Evolutionary conservation across 2,797 vertebrate genomes (phyloP).

Genomic region (Rhyacichthys aspro): DNA sequence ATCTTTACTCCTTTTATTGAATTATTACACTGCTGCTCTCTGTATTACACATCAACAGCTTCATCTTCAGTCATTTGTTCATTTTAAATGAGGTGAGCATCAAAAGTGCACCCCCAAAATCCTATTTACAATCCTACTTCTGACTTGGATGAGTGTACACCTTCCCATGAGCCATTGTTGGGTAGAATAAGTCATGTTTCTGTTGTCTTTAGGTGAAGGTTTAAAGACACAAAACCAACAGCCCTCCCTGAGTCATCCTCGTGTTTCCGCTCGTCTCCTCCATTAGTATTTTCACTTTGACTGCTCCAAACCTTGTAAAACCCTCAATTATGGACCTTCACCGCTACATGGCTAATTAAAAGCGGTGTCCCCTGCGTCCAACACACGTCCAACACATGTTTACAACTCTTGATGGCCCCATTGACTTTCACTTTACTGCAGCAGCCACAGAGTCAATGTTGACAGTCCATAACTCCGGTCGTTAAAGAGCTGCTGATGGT

Average conservation of each 20-base stretch:
- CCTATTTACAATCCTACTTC: too few species aligned
- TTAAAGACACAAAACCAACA: neutral
- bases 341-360: slow-evolving; percentile 60
- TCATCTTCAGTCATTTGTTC: too few species aligned
- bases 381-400: slow-evolving; percentile 57
- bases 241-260: slow-evolving; percentile 25
- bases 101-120: too few species aligned
- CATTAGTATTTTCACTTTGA: slow-evolving; percentile 46
- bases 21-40: too few species aligned
- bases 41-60: too few species aligned
- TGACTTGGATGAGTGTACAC: too few species aligned
- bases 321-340: slow-evolving; percentile 45
- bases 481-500: slow-evolving; percentile 61
- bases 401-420: slow-evolving; percentile 54
- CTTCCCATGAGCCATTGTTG: too few species aligned
- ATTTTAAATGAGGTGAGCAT: too few species aligned
- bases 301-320: slow-evolving; percentile 62
- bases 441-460: slow-evolving; percentile 67
- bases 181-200: too few species aligned
- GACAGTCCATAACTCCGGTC: slow-evolving; percentile 61
- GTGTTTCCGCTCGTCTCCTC: slow-evolving; percentile 62
- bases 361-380: slow-evolving; percentile 26
- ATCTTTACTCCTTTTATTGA: too few species aligned
- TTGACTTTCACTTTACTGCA: slow-evolving; percentile 49
- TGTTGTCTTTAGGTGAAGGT: too few species aligned